Base-by-base conservation (phyloP, 2,888 invertebrate genomes). In the Apamea monoglypha region DNA sequence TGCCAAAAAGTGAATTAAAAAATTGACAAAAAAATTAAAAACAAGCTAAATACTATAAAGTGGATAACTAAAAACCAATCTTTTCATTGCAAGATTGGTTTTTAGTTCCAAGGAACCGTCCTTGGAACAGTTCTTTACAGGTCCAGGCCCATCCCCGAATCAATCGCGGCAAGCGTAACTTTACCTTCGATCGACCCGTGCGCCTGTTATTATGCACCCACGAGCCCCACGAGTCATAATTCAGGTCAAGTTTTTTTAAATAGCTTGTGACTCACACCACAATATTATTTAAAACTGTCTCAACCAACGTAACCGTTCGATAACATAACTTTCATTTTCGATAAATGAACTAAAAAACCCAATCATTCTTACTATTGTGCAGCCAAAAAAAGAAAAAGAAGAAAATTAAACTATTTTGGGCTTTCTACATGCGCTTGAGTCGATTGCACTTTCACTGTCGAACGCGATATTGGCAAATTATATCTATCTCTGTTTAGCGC, bases 281-380 rank as follows among this genome's bases (percentile, higher is more conserved):
- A 70, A 56, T 71, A 76, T 81, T 85, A 87, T 76, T 78, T 7
- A 74, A 81, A 87, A 44, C 71, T 29, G 36, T 67, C 36, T 63
- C 64, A 70, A 67, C 40, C 85, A 88, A 82, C 86, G 89, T 88
- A 90, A 88, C 87, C 64, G 81, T 76, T 86, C 82, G 67, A 81
- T 88, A 89, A 91, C 87, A 90, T 88, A 91, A 94, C 95, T 95
- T 95, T 95, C 95, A 89, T 92, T 94, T 94, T 92, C 90, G 85
- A 88, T 80, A 88, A 91, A 90, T 88, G 91, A 91, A 92, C 89
- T 86, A 85, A 87, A 85, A 80, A 82, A 81, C 21, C 7, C 25
- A 85, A 89, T 82, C 86, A 84, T 89, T 90, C 86, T 91, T 91
- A 89, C 88, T 73, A 89, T 92, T 92, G 91, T 90, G 78, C 81